Evolutionary conservation across 2,113 vertebrate genomes (phyloP), one percentile per base, ranked within the genome.

Genomic region (Haemorhous mexicanus): DNA sequence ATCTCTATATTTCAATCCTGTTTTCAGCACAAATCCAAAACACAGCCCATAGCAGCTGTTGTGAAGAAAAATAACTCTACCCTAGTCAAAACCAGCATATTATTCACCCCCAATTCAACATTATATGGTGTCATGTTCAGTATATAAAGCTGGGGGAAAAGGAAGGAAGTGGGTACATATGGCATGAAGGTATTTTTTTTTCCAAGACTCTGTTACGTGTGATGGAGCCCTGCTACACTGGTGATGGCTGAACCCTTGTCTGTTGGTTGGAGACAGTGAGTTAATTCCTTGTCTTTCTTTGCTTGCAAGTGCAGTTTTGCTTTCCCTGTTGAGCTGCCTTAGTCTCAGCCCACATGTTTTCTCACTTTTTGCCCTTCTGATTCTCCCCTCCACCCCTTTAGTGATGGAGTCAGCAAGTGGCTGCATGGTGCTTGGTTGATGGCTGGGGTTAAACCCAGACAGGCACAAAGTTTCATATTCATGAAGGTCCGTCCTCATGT

Each of bases 131-230:
- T 32, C 6, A 5, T 35, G 9, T 15, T 61, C 39, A 16, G 2
- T 35, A 15, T 47, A 26, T 47, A 59, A 39, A 67, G 5, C 20
- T 30, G 62, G 11, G 9, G 19, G 3, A n/a, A 44, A 18, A 73
- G 58, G 13, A 61, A 61, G 24, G 53, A 61, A 41, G 20, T 12
- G 17, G 5, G 1, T 46, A 18, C 13, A 9, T 11, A 39, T 6
- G 20, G 9, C 3, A 0, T 17, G 11, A 75, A 11, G 27, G 1
- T 66, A 16, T 53, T 74, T 75, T 32, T 30, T 28, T 82, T 61
- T 61, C 33, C 39, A 61, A 67, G 28, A 26, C 37, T 5, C 24
- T 39, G 68, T 20, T 52, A 33, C 0, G 0, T 0, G 3, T n/a
- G 28, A 12, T 26, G 53, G 13, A 75, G 16, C 16, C 16, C 24